Evolutionary conservation across 2,888 invertebrate genomes (phyloP), one percentile per base, ranked within the genome.

Genomic region (Therioaphis trifolii): DNA sequence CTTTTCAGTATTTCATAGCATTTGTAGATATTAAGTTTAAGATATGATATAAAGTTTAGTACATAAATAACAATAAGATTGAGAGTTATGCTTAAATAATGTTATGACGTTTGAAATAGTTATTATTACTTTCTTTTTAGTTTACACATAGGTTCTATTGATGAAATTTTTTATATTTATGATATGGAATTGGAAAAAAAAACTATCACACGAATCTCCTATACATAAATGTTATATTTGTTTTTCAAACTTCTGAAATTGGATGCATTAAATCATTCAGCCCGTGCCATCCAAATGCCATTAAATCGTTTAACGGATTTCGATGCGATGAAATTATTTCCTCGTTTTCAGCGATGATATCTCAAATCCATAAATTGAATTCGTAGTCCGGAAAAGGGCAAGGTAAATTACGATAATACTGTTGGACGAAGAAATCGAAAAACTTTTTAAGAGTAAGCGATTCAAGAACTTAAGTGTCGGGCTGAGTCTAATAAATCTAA

Each of bases 331-430:
- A 27, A 69, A 79, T 79, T 69, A 69, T 79, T 79, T 79, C 52
- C 68, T 79, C 78, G 78, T 79, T 79, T 68, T 79, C 68, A 9
- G 74, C 21, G 78, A 79, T 79, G 55, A 79, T 79, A 79, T 79
- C 78, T 79, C 55, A 18, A 55, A 79, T 55, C 55, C 68, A 79
- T 79, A 79, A 79, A 79, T 79, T 79, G 78, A 79, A 79, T 69
- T 27, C 68, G 78, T 79, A 69, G 68, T 79, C 68, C 40, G 52
- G 55, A 29, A 21, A 27, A 27, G 1, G 43, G 63, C 24, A 40
- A 79, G 69, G 78, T 79, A 69, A 43, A 79, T 79, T 79, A 79
- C 68, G 68, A 69, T 78, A 78, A 69, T 68, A 49, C 68, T 52
- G 68, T 69, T 9, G 14, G 27, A 79, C 55, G 68, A 79, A 79